Evolutionary conservation across 2,797 vertebrate genomes (phyloP).

Genomic region (Poecilia velifera): DNA sequence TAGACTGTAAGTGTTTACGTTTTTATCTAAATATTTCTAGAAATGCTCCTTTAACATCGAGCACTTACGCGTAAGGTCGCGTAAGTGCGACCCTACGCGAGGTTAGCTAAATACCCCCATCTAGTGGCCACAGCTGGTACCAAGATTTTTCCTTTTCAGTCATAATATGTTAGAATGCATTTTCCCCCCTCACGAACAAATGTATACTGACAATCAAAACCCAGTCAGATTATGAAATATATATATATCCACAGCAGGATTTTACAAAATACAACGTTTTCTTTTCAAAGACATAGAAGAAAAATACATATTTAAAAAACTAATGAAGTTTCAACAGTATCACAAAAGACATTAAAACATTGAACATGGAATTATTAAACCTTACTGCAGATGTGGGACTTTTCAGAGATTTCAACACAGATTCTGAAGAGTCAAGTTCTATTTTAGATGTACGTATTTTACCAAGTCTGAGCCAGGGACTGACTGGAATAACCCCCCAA

Average conservation of each 20-base stretch:
- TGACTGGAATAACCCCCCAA: neutral
- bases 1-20: too few species aligned
- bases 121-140: conserved; percentile 40
- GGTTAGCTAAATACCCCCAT: conserved; percentile 34
- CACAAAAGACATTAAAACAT: neutral
- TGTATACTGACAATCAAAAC: neutral
- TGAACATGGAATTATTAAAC: neutral
- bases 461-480: neutral
- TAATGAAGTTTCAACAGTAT: neutral
- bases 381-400: neutral
- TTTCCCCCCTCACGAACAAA: neutral
- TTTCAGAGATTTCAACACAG: neutral
- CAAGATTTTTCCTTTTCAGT: neutral
- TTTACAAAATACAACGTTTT: neutral
- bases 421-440: neutral
- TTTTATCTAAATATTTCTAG: neutral
- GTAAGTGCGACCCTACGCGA: neutral
- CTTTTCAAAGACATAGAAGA: neutral
- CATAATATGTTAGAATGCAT: neutral
- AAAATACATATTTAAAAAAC: neutral
- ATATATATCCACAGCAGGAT: neutral
- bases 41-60: neutral
- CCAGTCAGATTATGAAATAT: neutral
- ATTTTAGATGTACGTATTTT: neutral
- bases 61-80: too few species aligned